phyloP scores from a whole-genome alignment of 2,113 vertebrate genomes.

The Motacilla alba region DNA sequence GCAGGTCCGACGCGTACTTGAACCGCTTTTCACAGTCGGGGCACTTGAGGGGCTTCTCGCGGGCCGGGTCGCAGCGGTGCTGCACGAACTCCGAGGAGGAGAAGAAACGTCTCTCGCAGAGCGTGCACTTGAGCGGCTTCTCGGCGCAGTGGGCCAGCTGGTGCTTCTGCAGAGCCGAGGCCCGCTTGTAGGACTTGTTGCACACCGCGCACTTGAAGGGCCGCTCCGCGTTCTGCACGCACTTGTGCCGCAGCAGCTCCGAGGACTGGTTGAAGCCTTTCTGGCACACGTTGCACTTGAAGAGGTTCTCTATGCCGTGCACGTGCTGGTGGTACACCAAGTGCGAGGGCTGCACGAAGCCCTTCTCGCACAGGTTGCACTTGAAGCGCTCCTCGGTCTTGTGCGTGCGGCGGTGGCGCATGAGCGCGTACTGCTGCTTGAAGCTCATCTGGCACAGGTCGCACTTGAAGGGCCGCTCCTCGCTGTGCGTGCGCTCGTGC shows the following conservation, averaged over 20 bases:
- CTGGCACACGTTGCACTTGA: conserved; percentile 96
- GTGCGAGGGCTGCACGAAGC: conserved; percentile 93
- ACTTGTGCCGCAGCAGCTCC: conserved; percentile 93
- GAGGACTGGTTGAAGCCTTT: conserved; percentile 96
- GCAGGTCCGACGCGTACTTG: conserved; percentile 95
- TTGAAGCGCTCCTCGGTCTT: conserved; percentile 87
- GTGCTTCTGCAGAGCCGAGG: conserved; percentile 93
- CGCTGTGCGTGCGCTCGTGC: conserved; percentile 93
- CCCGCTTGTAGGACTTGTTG: conserved; percentile 94
- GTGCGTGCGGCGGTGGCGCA: conserved; percentile 92
- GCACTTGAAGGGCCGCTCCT: conserved; percentile 97
- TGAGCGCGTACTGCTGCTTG: conserved; percentile 93
- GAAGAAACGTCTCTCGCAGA: conserved; percentile 94
- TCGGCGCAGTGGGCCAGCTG: conserved; percentile 91
- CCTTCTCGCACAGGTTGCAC: conserved; percentile 95
- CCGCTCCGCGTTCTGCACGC: conserved; percentile 86
- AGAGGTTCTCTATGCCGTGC: conserved; percentile 94
- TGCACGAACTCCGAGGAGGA: conserved; percentile 95
- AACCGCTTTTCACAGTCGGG: conserved; percentile 96
- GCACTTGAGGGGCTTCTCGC: conserved; percentile 94
- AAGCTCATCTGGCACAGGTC: conserved; percentile 99
- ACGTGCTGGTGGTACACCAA: conserved; percentile 96
- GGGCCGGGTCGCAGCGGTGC: conserved; percentile 92
- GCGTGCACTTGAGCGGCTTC: conserved; percentile 94
- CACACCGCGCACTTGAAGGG: conserved; percentile 96